A percentile compares a stretch with the other conserved stretches of the same genome.
Conservation (phyloP, 2,797 vertebrate species). For the Remorina albescens region DNA sequence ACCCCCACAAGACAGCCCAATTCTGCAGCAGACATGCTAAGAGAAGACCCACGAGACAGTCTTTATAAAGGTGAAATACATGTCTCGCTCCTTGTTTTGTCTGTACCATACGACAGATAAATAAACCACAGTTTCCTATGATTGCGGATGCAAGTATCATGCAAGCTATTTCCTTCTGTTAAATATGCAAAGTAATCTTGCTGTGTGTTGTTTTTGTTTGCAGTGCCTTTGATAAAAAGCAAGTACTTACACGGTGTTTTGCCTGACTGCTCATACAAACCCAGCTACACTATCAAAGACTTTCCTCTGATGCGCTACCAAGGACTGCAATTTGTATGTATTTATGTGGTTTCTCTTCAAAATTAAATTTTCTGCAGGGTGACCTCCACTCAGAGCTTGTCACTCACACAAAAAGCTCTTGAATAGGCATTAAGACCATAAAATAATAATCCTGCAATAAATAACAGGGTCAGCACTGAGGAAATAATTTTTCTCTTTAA, state of each 20-base stretch:
- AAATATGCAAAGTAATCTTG: slow-evolving; percentile 8
- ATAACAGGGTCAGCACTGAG: background rate
- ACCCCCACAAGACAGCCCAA: slow-evolving; percentile 1
- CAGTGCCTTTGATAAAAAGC: slow-evolving; percentile 89
- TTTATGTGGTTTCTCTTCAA: background rate
- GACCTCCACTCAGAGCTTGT: background rate
- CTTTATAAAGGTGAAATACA: slow-evolving; percentile 86
- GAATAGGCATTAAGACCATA: background rate
- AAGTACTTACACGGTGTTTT: slow-evolving; percentile 84
- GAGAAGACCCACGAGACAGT: slow-evolving; percentile 88
- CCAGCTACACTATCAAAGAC: slow-evolving; percentile 91
- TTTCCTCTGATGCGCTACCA: slow-evolving; percentile 91
- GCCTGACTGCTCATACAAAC: slow-evolving; percentile 90
- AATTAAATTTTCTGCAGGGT: background rate
- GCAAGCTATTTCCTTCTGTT: slow-evolving; percentile 22
- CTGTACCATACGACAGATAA: background rate
- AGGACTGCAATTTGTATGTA: slow-evolving; percentile 95
- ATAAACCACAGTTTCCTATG: slow-evolving; percentile 7
- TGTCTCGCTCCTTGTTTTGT: background rate
- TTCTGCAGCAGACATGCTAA: slow-evolving; percentile 87
- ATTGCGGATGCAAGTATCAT: background rate
- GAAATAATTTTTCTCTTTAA: background rate
- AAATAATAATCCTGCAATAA: background rate
- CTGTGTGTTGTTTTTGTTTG: slow-evolving; percentile 42
- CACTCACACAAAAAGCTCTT: background rate